Conservation (phyloP, 1,140 invertebrate species). For the Apis mellifera region Amel_HAv3.1 CM009935.2:9380501-9381000, state of each 20-base stretch:
- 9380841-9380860: slow-evolving; percentile 2
- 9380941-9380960: slow-evolving; percentile 63
- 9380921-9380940: slow-evolving; percentile 66
- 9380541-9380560: slow-evolving; percentile 67
- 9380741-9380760: slow-evolving; percentile 72
- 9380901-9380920: slow-evolving; percentile 67
- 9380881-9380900: slow-evolving; percentile 40
- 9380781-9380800: slow-evolving; percentile 73
- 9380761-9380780: slow-evolving; percentile 74
- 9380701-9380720: slow-evolving; percentile 69
- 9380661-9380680: slow-evolving; percentile 70
- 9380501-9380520: slow-evolving; percentile 76
- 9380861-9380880: neutral
- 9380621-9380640: slow-evolving; percentile 76
- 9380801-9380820: slow-evolving; percentile 70
- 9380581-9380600: slow-evolving; percentile 66
- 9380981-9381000: neutral
- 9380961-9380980: slow-evolving; percentile 48
- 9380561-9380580: slow-evolving; percentile 61
- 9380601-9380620: slow-evolving; percentile 71
- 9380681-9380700: slow-evolving; percentile 46
- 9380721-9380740: slow-evolving; percentile 75
- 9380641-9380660: slow-evolving; percentile 73
- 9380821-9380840: slow-evolving; percentile 33
- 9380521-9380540: slow-evolving; percentile 76